Evolutionary conservation across 2,797 vertebrate species (phyloP), one percentile per base, ranked within the genome.

Genomic region (Argentina silus): DNA sequence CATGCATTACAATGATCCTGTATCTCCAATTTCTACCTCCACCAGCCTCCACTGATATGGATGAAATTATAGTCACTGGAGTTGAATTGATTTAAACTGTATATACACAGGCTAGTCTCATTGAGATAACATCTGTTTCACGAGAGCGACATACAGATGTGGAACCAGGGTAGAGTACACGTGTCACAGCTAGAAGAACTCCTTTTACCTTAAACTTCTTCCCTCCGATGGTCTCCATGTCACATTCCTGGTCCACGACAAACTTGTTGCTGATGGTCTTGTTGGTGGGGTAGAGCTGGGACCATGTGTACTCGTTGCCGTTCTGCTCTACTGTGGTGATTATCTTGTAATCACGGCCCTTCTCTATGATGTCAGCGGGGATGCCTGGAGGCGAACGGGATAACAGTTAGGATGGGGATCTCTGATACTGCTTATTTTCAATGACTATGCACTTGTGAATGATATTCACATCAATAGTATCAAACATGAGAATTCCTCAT

Each of bases 121-220:
- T 36, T 36, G 1, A 36, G 27, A 36, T 36, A 36, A 36, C 27
- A 36, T 36, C 27, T 36, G 27, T 36, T 36, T 36, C 27, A 36
- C 27, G 4, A 36, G 2, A 36, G 27, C 27, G 27, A 36, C 27
- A 36, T 36, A 36, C 27, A 36, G 27, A 36, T 36, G 27, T 36
- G 27, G 27, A 36, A 36, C 27, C 27, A 36, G 27, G 27, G 27
- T 36, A 36, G 27, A 36, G 4, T 2, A 36, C 27, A 36, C 4
- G 27, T 36, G 1, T 36, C 2, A 36, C 27, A 36, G 27, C 4
- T 36, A 36, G 27, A 36, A 36, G 27, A 36, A 36, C 27, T 36
- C 27, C 27, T 4, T 36, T 89, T 84, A 98, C 97, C 95, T 97
- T 97, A 88, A 98, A 97, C 74, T 94, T 97, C 92, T 93, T 98